phyloP scores from a whole-genome alignment of 2,797 vertebrate genomes.

The Danio choprae region DNA sequence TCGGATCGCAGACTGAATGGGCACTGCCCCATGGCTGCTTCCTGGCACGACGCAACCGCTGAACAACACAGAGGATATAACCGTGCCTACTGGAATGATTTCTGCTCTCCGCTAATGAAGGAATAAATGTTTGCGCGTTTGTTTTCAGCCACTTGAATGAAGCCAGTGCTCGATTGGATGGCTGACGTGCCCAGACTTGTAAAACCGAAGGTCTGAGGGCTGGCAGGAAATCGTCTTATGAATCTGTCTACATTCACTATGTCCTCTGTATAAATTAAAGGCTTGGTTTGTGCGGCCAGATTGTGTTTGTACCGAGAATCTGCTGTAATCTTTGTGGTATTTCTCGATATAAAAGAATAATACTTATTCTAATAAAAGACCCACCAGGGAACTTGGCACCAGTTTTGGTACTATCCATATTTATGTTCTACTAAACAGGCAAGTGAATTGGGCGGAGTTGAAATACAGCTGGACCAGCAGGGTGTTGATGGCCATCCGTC shows the following conservation, averaged over 20 bases:
- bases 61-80: slow-evolving; percentile 75
- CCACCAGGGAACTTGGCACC: slow-evolving; percentile 51
- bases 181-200: slow-evolving; percentile 62
- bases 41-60: slow-evolving; percentile 69
- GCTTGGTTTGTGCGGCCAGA: slow-evolving; percentile 46
- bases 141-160: slow-evolving; percentile 71
- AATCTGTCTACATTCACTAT: slow-evolving; percentile 35
- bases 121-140: slow-evolving; percentile 79
- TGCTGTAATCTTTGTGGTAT: slow-evolving; percentile 55
- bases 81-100: slow-evolving; percentile 69
- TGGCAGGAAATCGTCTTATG: slow-evolving; percentile 30
- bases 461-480: slow-evolving; percentile 60
- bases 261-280: slow-evolving; percentile 6
- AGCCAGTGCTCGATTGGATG: slow-evolving; percentile 69
- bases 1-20: slow-evolving; percentile 70
- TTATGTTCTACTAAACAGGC: slow-evolving; percentile 58
- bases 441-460: slow-evolving; percentile 49
- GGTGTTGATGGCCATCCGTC: slow-evolving; percentile 55
- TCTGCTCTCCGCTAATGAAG: slow-evolving; percentile 77
- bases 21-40: slow-evolving; percentile 80
- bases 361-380: slow-evolving; percentile 57
- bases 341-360: slow-evolving; percentile 60
- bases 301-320: slow-evolving; percentile 30
- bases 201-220: slow-evolving; percentile 54
- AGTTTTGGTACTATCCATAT: slow-evolving; percentile 32